A percentile compares a stretch with the other conserved stretches of the same genome.
Conservation (phyloP, 1,140 invertebrate species). For the Gonatopus flavifemur region DNA sequence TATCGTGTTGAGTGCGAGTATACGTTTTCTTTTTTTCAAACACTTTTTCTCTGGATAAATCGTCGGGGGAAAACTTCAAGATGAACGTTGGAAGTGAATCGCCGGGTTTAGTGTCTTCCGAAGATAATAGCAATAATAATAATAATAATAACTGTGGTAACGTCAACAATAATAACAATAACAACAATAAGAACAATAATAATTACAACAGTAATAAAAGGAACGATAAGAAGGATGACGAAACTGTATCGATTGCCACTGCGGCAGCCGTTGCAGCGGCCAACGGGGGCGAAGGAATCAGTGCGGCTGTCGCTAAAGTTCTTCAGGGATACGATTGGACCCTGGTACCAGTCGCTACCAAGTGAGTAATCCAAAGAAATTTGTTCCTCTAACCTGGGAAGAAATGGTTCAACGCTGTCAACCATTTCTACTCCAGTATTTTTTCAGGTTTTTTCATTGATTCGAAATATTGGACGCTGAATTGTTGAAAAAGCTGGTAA, state of each 20-base stretch:
- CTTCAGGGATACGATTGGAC: constrained; percentile 85
- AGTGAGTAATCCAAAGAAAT: constrained; percentile 66
- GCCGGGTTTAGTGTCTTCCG: no score
- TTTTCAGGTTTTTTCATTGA: no score
- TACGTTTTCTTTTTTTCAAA: background rate
- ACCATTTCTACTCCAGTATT: no score
- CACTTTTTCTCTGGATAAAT: no score
- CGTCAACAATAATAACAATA: constrained; percentile 9
- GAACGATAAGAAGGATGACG: constrained; percentile 21
- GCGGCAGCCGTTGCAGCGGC: constrained; percentile 8
- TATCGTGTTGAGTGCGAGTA: constrained; percentile 7
- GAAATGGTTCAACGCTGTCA: no score
- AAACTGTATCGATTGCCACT: constrained; percentile 10
- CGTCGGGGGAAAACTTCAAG: constrained; percentile 10
- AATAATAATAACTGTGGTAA: background rate
- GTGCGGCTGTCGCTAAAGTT: constrained; percentile 74
- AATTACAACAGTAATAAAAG: constrained; percentile 26
- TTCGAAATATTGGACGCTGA: no score
- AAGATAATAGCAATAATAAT: constrained; percentile 3
- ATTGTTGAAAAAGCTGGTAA: no score
- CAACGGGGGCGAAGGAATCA: constrained; percentile 63
- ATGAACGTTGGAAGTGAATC: no score
- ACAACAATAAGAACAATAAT: constrained; percentile 23
- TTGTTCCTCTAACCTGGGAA: no score
- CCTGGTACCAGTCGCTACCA: constrained; percentile 75